These are phyloP conservation scores for Frieseomelitta varia DNA, from an alignment of 1,140 invertebrate species.

Conservation along the genomic window DNA sequence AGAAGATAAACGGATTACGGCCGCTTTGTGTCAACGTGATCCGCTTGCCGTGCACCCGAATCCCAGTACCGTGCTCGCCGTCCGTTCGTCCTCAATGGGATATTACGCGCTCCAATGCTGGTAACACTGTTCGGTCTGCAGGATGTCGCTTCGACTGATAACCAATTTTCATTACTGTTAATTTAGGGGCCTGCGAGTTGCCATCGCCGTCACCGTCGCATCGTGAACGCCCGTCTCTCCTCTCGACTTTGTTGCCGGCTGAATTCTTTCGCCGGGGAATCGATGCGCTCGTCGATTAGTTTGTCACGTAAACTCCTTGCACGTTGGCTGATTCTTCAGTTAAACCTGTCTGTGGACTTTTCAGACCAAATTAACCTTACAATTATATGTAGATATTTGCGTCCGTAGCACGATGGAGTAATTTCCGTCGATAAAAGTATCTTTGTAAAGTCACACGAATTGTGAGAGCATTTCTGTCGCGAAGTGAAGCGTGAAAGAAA, in stretches of 20 bases:
- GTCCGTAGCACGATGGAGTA: too few relatives aligned
- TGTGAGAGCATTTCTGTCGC: too few relatives aligned
- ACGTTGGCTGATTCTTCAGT: too few relatives aligned
- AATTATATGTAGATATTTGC: too few relatives aligned
- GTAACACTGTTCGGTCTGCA: slow-evolving; percentile 73
- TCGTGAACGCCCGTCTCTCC: not conserved
- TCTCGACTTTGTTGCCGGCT: not conserved
- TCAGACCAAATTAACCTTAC: too few relatives aligned
- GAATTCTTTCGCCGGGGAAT: not conserved
- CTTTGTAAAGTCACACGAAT: too few relatives aligned
- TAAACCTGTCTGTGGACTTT: too few relatives aligned
- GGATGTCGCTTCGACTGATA: slow-evolving; percentile 77
- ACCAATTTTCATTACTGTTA: slow-evolving; percentile 81
- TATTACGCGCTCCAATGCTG: slow-evolving; percentile 77
- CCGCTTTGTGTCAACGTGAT: slow-evolving; percentile 80
- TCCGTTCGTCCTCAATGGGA: slow-evolving; percentile 73
- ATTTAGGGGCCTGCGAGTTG: slow-evolving; percentile 62
- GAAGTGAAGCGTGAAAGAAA: too few relatives aligned
- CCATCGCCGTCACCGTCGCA: not conserved
- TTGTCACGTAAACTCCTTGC: too few relatives aligned
- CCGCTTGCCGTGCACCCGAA: slow-evolving; percentile 75
- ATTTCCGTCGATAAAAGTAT: too few relatives aligned
- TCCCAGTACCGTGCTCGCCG: slow-evolving; percentile 62
- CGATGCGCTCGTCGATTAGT: too few relatives aligned
- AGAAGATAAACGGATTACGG: slow-evolving; percentile 81